Conservation (phyloP, 2,797 vertebrate genomes). For the Poecilia gillii region DNA sequence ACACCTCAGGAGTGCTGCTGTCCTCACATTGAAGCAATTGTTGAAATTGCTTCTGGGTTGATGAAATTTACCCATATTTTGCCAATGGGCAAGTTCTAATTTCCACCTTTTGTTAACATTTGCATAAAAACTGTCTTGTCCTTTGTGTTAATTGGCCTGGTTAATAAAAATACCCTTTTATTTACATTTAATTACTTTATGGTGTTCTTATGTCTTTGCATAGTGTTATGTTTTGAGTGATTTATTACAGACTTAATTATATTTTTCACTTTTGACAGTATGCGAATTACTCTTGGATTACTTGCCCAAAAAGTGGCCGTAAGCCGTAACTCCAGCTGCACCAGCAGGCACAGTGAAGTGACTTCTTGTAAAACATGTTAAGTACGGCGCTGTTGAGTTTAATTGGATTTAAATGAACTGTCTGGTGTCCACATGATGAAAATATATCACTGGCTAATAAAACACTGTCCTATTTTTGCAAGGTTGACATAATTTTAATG, state of each 20-base stretch:
- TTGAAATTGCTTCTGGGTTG: neutral
- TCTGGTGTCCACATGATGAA: conserved; percentile 33
- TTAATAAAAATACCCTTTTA: neutral
- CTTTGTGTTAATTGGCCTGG: neutral
- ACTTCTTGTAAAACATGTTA: conserved; percentile 43
- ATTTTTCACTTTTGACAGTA: neutral
- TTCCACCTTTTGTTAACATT: neutral
- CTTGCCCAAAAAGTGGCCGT: neutral
- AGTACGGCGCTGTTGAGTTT: conserved; percentile 45
- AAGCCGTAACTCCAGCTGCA: conserved; percentile 12
- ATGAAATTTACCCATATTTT: neutral
- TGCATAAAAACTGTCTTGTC: neutral
- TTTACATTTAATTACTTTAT: neutral
- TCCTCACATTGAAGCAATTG: neutral
- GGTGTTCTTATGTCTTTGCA: neutral
- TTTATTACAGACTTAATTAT: neutral
- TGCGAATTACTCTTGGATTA: neutral
- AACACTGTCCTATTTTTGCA: conserved; percentile 59
- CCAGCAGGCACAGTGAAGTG: neutral
- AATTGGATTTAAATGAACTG: conserved; percentile 67
- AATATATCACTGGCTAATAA: conserved; percentile 57
- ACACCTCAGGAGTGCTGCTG: neutral
- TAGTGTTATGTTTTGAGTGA: neutral
- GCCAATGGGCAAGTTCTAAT: neutral
- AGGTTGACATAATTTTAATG: conserved; percentile 71